Percentiles rank a stretch among this genome's conserved stretches.
Conservation (phyloP, 2,113 vertebrate genomes). For the Stictonetta naevosa region DNA sequence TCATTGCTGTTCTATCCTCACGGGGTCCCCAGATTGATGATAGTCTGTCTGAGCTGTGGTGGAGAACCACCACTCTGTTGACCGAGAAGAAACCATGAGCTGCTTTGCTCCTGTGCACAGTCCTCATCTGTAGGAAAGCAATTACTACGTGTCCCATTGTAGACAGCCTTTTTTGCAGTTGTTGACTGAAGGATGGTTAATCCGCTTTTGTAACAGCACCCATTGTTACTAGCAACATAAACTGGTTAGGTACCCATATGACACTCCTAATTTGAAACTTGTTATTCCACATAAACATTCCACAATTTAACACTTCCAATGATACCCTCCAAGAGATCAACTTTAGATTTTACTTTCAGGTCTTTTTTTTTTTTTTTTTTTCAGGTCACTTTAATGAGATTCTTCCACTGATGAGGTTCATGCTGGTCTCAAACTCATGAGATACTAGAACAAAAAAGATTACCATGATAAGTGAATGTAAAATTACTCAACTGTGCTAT, state of each 20-base stretch:
- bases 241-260: background rate
- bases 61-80: background rate
- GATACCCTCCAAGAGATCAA: background rate
- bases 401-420: background rate
- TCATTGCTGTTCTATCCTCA: background rate
- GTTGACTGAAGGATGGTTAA: background rate
- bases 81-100: accelerated
- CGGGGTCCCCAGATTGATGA: background rate
- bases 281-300: background rate
- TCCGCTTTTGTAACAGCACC: background rate
- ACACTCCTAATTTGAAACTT: background rate
- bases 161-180: background rate
- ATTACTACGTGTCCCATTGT: accelerated
- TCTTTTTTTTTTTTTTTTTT: too few relatives aligned
- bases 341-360: background rate
- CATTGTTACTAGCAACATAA: accelerated
- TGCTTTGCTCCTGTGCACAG: background rate
- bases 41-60: background rate
- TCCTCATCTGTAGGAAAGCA: background rate
- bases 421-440: background rate
- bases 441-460: background rate
- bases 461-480: background rate
- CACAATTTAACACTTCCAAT: background rate
- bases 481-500: background rate
- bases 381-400: background rate